Conservation (phyloP, 2,888 invertebrate species). For the Troglohyphantes excavatus region DNA sequence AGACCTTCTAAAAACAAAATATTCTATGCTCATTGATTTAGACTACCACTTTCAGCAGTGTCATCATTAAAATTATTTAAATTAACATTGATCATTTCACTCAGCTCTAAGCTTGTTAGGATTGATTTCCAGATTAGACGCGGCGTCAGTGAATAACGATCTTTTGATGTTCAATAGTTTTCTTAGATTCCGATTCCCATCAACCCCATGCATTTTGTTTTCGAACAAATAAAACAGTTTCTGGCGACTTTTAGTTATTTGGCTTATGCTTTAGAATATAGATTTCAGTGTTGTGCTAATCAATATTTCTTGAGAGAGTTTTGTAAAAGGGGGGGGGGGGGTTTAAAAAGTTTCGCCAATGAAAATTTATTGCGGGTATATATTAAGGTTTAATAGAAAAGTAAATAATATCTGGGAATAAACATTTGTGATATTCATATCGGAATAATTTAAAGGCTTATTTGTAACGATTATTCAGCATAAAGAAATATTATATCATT, state of each 20-base stretch:
- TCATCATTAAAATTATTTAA: constrained; percentile 42
- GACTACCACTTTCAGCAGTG: constrained; percentile 13
- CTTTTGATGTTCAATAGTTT: constrained; percentile 55
- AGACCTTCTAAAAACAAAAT: neutral
- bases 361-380: neutral
- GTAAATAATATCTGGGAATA: neutral
- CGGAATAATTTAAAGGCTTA: neutral
- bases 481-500: neutral
- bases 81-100: constrained; percentile 35
- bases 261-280: constrained; percentile 10
- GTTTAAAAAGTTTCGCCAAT: constrained; percentile 16
- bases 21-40: neutral
- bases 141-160: constrained; percentile 41
- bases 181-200: constrained; percentile 32
- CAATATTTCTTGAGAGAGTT: neutral
- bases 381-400: neutral
- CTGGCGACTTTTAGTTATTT: neutral
- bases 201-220: constrained; percentile 43
- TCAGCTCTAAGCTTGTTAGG: constrained; percentile 7
- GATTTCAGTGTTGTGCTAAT: neutral
- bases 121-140: constrained; percentile 47
- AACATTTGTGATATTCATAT: neutral
- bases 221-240: constrained; percentile 43
- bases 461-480: neutral
- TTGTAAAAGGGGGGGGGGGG: neutral